Conservation (phyloP, 2,113 vertebrate genomes). For the Empidonax traillii region DNA sequence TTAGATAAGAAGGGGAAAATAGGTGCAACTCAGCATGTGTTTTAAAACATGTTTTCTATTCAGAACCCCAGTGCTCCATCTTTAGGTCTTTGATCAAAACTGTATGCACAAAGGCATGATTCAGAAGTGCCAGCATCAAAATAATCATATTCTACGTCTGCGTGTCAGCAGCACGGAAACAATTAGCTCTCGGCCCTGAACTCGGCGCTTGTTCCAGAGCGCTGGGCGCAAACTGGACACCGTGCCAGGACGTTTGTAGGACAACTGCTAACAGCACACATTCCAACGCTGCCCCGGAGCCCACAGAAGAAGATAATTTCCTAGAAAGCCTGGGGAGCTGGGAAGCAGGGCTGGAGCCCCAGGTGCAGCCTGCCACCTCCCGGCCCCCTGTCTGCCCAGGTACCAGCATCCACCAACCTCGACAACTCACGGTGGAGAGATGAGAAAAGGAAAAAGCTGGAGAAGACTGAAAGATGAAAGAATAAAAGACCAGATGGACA, state of each 20-base stretch:
- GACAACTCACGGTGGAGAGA: accelerated
- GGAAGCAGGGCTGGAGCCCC: not conserved
- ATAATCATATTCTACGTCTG: not conserved
- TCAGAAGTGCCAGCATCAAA: not conserved
- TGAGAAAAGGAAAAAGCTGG: not conserved
- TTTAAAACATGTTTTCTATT: not conserved
- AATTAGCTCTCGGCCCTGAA: accelerated
- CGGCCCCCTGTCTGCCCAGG: not conserved
- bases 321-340: not conserved
- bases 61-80: conserved; percentile 33
- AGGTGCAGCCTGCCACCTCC: conserved; percentile 57
- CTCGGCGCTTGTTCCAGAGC: accelerated
- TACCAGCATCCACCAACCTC: accelerated
- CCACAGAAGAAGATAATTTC: not conserved
- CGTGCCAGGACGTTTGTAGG: not conserved
- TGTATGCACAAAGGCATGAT: not conserved
- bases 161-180: not conserved
- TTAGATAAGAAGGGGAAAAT: not conserved
- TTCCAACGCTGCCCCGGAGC: not conserved
- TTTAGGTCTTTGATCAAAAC: conserved; percentile 37
- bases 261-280: accelerated
- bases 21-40: not conserved
- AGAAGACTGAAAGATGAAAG: not conserved
- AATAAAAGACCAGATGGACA: not conserved
- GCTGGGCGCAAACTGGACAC: accelerated